Percentiles rank a stretch among this genome's conserved stretches.
Evolutionary conservation across 2,888 invertebrate species (phyloP).

Genomic region (Creontiades dilutus): DNA sequence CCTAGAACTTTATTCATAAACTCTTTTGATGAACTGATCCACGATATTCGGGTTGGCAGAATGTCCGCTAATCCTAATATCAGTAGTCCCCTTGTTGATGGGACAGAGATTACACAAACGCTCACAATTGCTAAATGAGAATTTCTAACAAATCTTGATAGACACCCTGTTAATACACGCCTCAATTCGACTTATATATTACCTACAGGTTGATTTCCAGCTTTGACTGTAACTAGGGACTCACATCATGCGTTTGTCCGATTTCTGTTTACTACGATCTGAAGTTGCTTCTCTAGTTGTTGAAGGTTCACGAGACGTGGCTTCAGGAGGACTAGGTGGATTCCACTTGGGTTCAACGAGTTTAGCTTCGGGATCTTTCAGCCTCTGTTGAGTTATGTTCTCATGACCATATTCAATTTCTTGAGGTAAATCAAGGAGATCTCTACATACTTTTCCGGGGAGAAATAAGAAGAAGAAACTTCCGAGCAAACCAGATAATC

Average conservation of each 20-base stretch:
- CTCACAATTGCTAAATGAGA: too few relatives aligned
- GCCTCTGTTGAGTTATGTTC: neutral
- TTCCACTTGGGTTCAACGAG: neutral
- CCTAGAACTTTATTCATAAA: too few relatives aligned
- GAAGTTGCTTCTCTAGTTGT: neutral
- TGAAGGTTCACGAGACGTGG: neutral
- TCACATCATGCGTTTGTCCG: neutral
- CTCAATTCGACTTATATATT: too few relatives aligned
- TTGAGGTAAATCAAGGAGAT: slow-evolving; percentile 53
- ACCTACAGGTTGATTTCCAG: too few relatives aligned
- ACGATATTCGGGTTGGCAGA: too few relatives aligned
- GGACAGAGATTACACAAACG: too few relatives aligned
- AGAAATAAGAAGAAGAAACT: slow-evolving; percentile 66
- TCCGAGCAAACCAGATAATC: slow-evolving; percentile 48
- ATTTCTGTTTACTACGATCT: neutral
- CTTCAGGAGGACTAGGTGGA: neutral
- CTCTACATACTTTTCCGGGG: slow-evolving; percentile 55
- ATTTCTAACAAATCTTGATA: too few relatives aligned
- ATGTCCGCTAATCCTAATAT: too few relatives aligned
- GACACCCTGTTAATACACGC: too few relatives aligned
- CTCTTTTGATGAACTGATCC: too few relatives aligned
- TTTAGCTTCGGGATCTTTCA: neutral
- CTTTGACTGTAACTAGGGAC: neutral
- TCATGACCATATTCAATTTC: slow-evolving; percentile 60
- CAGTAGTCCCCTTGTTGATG: too few relatives aligned